phyloP scores from a whole-genome alignment of 1,140 invertebrate species.

The Zaprionus inermis region DNA sequence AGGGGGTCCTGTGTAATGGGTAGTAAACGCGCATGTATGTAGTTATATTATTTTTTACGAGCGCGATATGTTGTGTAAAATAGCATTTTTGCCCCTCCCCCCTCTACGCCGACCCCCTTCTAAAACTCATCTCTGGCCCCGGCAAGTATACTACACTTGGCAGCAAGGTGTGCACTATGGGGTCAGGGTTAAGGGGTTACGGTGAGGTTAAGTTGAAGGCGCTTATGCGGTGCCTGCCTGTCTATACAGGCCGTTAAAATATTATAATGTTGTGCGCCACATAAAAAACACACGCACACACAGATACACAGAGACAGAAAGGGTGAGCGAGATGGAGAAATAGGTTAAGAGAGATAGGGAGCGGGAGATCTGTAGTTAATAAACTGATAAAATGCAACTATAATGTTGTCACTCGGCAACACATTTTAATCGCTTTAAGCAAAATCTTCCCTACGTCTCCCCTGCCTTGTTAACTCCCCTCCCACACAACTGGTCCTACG shows the following conservation, averaged over 20 bases:
- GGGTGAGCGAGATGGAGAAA: not conserved
- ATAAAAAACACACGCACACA: not conserved
- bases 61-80: conserved; percentile 81
- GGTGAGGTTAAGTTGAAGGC: conserved; percentile 1
- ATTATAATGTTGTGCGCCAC: conserved; percentile 5
- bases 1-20: conserved; percentile 49
- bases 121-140: not conserved
- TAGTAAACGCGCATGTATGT: conserved; percentile 72
- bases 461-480: not conserved
- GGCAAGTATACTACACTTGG: not conserved
- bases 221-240: not conserved
- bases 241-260: conserved; percentile 3
- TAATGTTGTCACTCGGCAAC: not conserved
- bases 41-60: conserved; percentile 83
- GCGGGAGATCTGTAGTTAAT: not conserved
- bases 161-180: conserved; percentile 11
- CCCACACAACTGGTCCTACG: not conserved
- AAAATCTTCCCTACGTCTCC: too few species aligned
- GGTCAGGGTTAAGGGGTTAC: not conserved
- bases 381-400: conserved; percentile 5
- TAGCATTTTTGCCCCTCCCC: conserved; percentile 44
- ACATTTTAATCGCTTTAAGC: not conserved
- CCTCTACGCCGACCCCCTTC: not conserved
- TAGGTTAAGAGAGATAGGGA: not conserved
- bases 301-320: not conserved